Evolutionary conservation across 1,140 invertebrate species (phyloP).

Genomic region (Pseudomyrmex dendroicus): DNA sequence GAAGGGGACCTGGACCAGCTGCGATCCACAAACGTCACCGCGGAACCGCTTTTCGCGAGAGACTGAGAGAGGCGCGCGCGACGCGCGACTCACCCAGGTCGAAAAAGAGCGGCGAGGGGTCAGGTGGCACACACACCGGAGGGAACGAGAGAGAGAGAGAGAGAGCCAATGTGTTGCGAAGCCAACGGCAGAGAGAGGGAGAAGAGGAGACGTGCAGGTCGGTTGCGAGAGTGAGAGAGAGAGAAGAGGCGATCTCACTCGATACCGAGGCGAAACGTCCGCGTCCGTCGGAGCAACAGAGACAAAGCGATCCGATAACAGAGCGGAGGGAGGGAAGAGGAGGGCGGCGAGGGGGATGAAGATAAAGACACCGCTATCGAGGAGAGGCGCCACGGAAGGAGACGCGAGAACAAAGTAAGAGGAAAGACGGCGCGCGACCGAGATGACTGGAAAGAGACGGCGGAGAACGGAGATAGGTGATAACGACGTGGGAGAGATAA

Average conservation of each 20-base stretch:
- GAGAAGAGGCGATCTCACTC: neutral
- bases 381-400: neutral
- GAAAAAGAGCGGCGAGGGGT: constrained; percentile 49
- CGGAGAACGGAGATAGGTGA: constrained; percentile 24
- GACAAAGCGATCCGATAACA: constrained; percentile 34
- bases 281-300: neutral
- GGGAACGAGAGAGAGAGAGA: constrained; percentile 19
- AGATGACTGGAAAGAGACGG: constrained; percentile 13
- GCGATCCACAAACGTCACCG: constrained; percentile 63
- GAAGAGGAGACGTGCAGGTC: neutral
- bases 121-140: constrained; percentile 1
- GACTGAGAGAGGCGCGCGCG: constrained; percentile 69
- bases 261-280: neutral
- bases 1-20: constrained; percentile 67
- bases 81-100: constrained; percentile 43
- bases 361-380: constrained; percentile 26
- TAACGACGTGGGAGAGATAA: neutral
- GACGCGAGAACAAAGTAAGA: neutral
- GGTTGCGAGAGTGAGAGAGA: constrained; percentile 17
- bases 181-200: neutral
- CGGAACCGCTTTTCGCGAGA: constrained; percentile 70
- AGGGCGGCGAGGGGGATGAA: neutral
- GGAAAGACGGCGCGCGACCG: neutral
- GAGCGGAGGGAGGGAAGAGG: no score
- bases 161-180: neutral